These are phyloP conservation scores for Rugalucina vietnamica DNA, from an alignment of 2,888 invertebrate genomes.

Conservation along the genomic window DNA sequence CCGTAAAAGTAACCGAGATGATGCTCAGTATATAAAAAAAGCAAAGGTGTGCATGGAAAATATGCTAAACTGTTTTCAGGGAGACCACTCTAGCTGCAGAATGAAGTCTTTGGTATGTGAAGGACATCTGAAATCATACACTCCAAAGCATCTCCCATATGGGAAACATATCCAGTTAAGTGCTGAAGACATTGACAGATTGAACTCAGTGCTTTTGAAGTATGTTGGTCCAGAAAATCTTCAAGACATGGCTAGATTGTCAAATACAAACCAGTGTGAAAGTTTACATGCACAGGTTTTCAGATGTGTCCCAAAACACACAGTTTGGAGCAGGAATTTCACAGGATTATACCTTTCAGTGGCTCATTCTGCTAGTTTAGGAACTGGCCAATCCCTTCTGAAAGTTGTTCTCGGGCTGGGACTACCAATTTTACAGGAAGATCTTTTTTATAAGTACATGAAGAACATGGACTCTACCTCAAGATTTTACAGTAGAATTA, in stretches of 20 bases:
- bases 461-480: not conserved
- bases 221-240: not conserved
- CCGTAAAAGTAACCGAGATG: not conserved
- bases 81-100: not conserved
- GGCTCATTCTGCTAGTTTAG: constrained; percentile 6
- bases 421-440: not conserved
- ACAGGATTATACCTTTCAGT: constrained; percentile 16
- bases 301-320: constrained; percentile 21
- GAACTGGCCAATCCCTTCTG: not conserved
- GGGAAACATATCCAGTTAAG: constrained; percentile 15
- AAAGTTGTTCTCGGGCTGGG: not conserved
- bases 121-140: constrained; percentile 11
- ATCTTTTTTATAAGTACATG: constrained; percentile 8
- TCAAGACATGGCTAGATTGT: constrained; percentile 10
- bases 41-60: not conserved
- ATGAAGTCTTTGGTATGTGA: constrained; percentile 14
- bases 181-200: constrained; percentile 8
- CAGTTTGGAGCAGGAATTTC: constrained; percentile 30
- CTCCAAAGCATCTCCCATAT: constrained; percentile 14
- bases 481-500: not conserved
- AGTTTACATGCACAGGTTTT: constrained; percentile 19
- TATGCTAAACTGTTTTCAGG: constrained; percentile 9
- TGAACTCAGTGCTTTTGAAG: not conserved
- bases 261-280: constrained; percentile 31
- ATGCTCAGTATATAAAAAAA: not conserved